Percentiles rank a stretch among this genome's conserved stretches.
phyloP scores from a whole-genome alignment of 2,888 invertebrate genomes.

The Chymomyza fuscimana region DNA sequence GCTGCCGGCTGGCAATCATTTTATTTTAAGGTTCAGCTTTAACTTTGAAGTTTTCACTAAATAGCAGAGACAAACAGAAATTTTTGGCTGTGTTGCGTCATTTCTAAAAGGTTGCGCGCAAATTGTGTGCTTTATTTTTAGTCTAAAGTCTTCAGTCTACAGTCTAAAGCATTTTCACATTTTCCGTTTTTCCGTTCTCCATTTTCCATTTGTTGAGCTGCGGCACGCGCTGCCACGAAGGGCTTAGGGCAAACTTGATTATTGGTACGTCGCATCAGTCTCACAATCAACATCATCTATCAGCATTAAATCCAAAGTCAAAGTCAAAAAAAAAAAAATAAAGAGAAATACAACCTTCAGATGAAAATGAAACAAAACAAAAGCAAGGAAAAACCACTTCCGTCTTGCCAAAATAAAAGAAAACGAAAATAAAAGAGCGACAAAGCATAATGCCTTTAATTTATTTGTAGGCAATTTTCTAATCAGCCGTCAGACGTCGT shows the following conservation, averaged over 20 bases:
- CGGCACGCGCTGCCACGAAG: conserved; percentile 49
- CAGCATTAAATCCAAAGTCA: conserved; percentile 58
- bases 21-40: conserved; percentile 25
- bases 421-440: conserved; percentile 15
- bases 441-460: conserved; percentile 54
- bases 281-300: conserved; percentile 70
- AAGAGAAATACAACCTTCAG: conserved; percentile 12
- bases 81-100: conserved; percentile 28
- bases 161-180: conserved; percentile 36
- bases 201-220: conserved; percentile 51
- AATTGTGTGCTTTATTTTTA: conserved; percentile 24
- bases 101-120: conserved; percentile 56
- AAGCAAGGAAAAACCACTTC: conserved; percentile 17
- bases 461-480: conserved; percentile 67
- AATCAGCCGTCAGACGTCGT: conserved; percentile 39
- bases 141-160: not conserved
- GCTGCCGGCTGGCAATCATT: conserved; percentile 8
- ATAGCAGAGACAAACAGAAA: not conserved
- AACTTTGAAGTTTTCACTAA: conserved; percentile 43
- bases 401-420: conserved; percentile 17
- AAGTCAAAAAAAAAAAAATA: conserved; percentile 10
- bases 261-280: conserved; percentile 72
- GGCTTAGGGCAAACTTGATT: conserved; percentile 55
- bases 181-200: conserved; percentile 8
- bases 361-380: conserved; percentile 37